Evolutionary conservation across 1,140 invertebrate genomes (phyloP).

Genomic region (Branchinecta lindahli): DNA sequence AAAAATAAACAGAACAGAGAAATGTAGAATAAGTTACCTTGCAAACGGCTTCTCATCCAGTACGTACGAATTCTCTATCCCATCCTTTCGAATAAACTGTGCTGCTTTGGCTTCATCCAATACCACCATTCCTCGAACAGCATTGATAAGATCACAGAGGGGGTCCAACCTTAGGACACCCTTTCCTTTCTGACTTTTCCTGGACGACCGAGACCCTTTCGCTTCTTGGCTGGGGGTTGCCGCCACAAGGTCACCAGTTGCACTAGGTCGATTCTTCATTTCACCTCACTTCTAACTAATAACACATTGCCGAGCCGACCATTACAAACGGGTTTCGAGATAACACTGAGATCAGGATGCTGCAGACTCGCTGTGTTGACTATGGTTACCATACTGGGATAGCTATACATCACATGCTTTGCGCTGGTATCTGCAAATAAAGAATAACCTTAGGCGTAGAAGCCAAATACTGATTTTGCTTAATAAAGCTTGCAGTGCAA

Average conservation of each 20-base stretch:
- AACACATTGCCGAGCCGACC: too few relatives aligned
- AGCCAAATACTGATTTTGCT: too few relatives aligned
- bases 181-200: background rate
- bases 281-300: background rate
- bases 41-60: background rate
- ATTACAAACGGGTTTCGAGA: too few relatives aligned
- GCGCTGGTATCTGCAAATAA: too few relatives aligned
- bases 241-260: background rate
- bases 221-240: background rate
- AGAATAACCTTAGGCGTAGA: too few relatives aligned
- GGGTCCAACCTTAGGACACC: background rate
- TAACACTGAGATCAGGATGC: too few relatives aligned
- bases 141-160: background rate
- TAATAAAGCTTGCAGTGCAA: too few relatives aligned
- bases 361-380: too few relatives aligned
- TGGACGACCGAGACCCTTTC: background rate
- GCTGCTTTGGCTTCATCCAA: background rate
- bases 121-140: background rate
- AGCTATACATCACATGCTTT: too few relatives aligned
- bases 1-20: too few relatives aligned
- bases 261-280: slow-evolving; percentile 6
- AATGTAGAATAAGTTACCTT: background rate
- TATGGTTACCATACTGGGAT: too few relatives aligned
- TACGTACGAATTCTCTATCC: background rate
- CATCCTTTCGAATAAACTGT: background rate